Evolutionary conservation across 2,888 invertebrate genomes (phyloP).

Genomic region (Drosophila cyrtoloma): DNA sequence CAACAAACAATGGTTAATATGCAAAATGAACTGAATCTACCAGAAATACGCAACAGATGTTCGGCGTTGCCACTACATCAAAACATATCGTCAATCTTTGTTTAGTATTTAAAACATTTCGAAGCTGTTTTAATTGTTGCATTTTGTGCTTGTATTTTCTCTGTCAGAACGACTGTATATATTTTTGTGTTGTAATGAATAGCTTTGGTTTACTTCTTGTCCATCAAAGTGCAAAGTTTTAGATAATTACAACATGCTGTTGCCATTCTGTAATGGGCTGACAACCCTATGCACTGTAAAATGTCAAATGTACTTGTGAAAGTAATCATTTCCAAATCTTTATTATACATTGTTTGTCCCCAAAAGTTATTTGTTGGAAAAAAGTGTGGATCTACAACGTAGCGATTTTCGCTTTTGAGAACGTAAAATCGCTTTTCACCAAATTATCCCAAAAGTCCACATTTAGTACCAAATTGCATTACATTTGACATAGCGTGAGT

Average conservation of each 20-base stretch:
- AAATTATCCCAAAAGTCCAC: conserved; percentile 11
- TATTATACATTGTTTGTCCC: conserved; percentile 45
- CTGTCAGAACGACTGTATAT: too few relatives aligned
- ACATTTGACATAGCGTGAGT: conserved; percentile 32
- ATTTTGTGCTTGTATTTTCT: background rate
- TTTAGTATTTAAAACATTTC: background rate
- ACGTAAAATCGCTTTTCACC: conserved; percentile 9
- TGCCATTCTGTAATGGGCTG: conserved; percentile 9
- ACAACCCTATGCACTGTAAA: conserved; percentile 39
- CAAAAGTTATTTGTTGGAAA: conserved; percentile 32
- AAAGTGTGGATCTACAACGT: conserved; percentile 38
- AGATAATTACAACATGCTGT: background rate
- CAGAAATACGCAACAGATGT: conserved; percentile 36
- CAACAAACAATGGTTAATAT: background rate
- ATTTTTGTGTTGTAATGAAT: background rate
- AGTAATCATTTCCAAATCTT: conserved; percentile 59
- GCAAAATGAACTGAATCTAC: background rate
- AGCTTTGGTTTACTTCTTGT: background rate
- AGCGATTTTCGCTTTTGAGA: conserved; percentile 10
- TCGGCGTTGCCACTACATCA: conserved; percentile 20
- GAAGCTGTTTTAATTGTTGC: background rate
- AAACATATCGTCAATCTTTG: background rate
- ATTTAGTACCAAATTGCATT: conserved; percentile 24
- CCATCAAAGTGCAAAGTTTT: background rate
- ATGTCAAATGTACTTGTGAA: conserved; percentile 62